Percentiles rank a stretch among this genome's conserved stretches.
phyloP scores from a whole-genome alignment of 1,140 invertebrate genomes.

The Caenorhabditis briggsae region DNA sequence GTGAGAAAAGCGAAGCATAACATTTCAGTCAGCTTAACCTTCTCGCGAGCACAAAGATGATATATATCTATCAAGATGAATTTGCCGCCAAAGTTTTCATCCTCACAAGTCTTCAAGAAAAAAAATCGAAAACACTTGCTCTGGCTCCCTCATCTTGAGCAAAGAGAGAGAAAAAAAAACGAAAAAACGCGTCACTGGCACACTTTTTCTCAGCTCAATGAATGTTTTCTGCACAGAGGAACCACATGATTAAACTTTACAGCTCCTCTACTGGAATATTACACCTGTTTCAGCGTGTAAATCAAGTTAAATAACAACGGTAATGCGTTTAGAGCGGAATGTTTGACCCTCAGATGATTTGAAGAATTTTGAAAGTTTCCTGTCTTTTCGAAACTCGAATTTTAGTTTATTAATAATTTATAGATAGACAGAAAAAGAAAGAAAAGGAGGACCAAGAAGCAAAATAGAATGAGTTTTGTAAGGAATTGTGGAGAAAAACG shows the following conservation, averaged over 20 bases:
- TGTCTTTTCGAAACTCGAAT: background rate
- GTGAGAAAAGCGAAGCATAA: no score
- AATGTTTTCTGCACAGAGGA: background rate
- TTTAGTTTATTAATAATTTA: constrained; percentile 34
- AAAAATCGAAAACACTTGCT: no score
- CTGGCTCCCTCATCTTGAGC: background rate
- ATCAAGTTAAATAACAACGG: no score
- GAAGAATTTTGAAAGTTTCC: background rate
- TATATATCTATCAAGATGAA: no score
- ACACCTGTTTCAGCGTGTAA: no score
- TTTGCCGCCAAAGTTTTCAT: no score
- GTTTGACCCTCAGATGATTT: no score
- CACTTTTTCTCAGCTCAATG: background rate
- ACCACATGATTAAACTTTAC: background rate
- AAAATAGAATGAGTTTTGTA: constrained; percentile 2
- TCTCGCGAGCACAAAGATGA: no score
- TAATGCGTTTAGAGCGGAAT: no score
- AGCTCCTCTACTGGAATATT: background rate
- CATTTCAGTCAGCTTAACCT: no score
- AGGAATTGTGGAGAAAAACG: background rate
- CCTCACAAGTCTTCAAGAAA: no score
- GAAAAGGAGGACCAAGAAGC: background rate
- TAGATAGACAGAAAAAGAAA: background rate
- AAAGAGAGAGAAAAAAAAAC: background rate
- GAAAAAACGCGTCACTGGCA: background rate